phyloP scores from a whole-genome alignment of 2,888 invertebrate species.

The Drosophila quasianomalipes region DNA sequence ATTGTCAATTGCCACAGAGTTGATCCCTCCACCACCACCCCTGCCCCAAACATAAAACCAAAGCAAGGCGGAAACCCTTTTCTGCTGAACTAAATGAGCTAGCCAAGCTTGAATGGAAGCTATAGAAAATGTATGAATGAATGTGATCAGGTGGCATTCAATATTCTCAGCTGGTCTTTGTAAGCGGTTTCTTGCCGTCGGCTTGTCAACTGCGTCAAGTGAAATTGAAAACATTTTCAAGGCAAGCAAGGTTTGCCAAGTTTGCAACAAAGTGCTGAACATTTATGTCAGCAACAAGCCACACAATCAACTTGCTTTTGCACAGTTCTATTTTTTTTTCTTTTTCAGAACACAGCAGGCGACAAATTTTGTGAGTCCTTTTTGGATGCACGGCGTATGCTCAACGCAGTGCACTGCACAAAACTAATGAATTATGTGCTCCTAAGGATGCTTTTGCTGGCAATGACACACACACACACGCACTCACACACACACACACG shows the following conservation, averaged over 20 bases:
- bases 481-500: not conserved
- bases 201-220: constrained; percentile 45
- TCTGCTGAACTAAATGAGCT: not conserved
- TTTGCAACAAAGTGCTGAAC: constrained; percentile 13
- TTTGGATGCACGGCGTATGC: constrained; percentile 34
- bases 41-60: not conserved
- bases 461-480: constrained; percentile 1
- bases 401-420: constrained; percentile 29
- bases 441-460: constrained; percentile 26
- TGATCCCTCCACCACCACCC: not conserved
- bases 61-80: not conserved
- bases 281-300: constrained; percentile 33
- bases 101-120: not conserved
- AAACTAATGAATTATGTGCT: constrained; percentile 48
- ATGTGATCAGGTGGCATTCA: constrained; percentile 12
- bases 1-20: not conserved
- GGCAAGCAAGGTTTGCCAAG: constrained; percentile 24
- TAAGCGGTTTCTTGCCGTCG: constrained; percentile 39
- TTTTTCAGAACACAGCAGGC: not conserved
- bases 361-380: not conserved
- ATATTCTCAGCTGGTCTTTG: constrained; percentile 26
- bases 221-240: constrained; percentile 44
- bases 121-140: not conserved
- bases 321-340: constrained; percentile 3
- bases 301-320: constrained; percentile 20